Evolutionary conservation across 2,113 vertebrate genomes (phyloP), one percentile per base, ranked within the genome.

Genomic region (Microcebus murinus): DNA sequence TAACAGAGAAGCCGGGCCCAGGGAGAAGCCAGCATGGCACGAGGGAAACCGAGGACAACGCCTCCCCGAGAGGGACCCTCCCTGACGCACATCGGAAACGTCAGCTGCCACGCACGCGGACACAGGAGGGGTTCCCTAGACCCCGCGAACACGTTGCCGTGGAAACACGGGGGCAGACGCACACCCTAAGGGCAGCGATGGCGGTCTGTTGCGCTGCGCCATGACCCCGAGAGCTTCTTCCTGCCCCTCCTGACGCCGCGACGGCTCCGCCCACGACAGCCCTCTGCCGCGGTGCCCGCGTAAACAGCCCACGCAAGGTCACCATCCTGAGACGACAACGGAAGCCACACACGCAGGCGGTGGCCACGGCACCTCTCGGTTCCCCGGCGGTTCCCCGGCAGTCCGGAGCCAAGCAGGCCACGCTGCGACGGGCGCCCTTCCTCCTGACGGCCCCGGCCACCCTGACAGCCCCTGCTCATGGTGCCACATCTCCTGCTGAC

Each of bases 251-350:
- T 87, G 90, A 96, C 91, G 20, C 27, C 83, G 39, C 29, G 88
- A 77, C n/a, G 50, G 80, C 68, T 93, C 90, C 80, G 97, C 45
- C 91, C 39, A 63, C 89, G 95, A 86, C 77, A 95, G 23, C 45
- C 55, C 63, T 79, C 12, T 27, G 83, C 48, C 15, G 12, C 29
- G 7, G 55, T 95, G 65, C 92, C 95, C 96, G 52, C 3, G 68
- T 52, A 96, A 96, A 18, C 1, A 96, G 59, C 36, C 17, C 89
- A 52, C 12, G 20, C 6, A 31, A 86, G 18, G 50, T 63, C 52
- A 92, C 63, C 94, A 96, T 27, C 13, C 76, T 96, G 93, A 74
- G n/a, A 34, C 91, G 96, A 97, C 39, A 97, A 96, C 79, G 95
- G 82, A 77, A 94, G 34, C 87, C 65, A 96, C 93, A 52, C 0